Conservation (phyloP, 2,797 vertebrate species). For the Mus caroli region DNA sequence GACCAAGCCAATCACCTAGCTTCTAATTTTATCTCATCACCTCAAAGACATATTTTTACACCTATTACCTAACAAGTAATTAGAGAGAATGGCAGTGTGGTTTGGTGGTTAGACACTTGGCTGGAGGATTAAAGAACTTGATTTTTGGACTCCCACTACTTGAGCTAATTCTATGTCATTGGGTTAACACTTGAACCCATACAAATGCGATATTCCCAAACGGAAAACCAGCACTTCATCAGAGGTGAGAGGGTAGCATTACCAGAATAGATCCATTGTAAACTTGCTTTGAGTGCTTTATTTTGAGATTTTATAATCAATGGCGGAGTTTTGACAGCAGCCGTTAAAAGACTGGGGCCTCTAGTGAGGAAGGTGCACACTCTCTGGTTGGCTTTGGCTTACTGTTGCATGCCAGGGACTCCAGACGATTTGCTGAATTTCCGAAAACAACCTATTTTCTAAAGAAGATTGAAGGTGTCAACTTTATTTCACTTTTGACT, state of each 20-base stretch:
- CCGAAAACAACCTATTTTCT: constrained; percentile 26
- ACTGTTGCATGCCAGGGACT: background rate
- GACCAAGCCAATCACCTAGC: constrained; percentile 48
- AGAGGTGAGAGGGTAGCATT: constrained; percentile 29
- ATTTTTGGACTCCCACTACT: constrained; percentile 40
- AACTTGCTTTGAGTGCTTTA: constrained; percentile 59
- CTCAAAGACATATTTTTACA: constrained; percentile 81
- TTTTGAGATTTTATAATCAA: constrained; percentile 61
- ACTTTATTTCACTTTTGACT: constrained; percentile 21
- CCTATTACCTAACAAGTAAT: constrained; percentile 73
- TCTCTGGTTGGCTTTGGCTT: background rate
- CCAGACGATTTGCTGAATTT: background rate
- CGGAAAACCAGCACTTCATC: constrained; percentile 43
- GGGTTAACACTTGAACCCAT: constrained; percentile 46
- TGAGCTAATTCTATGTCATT: constrained; percentile 19
- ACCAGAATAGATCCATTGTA: constrained; percentile 12
- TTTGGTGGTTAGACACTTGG: constrained; percentile 64
- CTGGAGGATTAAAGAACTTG: constrained; percentile 61
- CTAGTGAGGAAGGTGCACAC: background rate
- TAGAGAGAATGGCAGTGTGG: constrained; percentile 60
- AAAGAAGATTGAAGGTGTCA: background rate
- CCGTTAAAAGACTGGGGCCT: background rate
- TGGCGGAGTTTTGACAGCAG: constrained; percentile 6
- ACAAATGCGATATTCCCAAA: constrained; percentile 24
- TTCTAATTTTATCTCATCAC: constrained; percentile 75